These are phyloP conservation scores for Schizaphis graminum DNA, from an alignment of 2,888 invertebrate species.

Conservation along the genomic window DNA sequence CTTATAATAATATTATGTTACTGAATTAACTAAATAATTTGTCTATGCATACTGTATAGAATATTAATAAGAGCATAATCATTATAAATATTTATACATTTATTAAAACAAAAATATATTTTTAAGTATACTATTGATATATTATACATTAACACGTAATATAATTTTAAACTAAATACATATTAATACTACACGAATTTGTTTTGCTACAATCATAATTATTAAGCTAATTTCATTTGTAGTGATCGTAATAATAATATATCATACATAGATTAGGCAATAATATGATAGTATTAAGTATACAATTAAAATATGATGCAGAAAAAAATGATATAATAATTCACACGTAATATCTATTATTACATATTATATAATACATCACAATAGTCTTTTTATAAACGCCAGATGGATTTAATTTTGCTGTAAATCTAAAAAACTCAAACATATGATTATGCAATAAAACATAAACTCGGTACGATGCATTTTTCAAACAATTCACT, in stretches of 20 bases:
- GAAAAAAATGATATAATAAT: too few species aligned
- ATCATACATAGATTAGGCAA: too few species aligned
- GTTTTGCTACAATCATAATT: too few species aligned
- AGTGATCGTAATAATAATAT: too few species aligned
- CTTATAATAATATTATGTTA: neutral
- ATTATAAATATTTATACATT: too few species aligned
- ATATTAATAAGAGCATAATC: neutral
- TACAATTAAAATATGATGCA: too few species aligned
- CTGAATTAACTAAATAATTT: neutral
- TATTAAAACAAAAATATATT: neutral
- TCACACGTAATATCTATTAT: too few species aligned
- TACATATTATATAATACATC: neutral
- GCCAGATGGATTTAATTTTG: neutral
- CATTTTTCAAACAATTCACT: neutral
- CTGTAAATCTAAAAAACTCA: neutral
- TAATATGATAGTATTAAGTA: too few species aligned
- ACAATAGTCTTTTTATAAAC: neutral
- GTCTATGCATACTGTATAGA: neutral
- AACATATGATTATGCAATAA: neutral
- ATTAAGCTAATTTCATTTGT: too few species aligned
- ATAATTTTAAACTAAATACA: too few species aligned
- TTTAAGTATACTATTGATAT: neutral
- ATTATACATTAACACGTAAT: too few species aligned
- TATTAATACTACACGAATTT: too few species aligned
- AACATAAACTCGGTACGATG: neutral